Conservation (phyloP, 64 coral and sea anemone genomes). For the Stichodactyla mertensii region DNA sequence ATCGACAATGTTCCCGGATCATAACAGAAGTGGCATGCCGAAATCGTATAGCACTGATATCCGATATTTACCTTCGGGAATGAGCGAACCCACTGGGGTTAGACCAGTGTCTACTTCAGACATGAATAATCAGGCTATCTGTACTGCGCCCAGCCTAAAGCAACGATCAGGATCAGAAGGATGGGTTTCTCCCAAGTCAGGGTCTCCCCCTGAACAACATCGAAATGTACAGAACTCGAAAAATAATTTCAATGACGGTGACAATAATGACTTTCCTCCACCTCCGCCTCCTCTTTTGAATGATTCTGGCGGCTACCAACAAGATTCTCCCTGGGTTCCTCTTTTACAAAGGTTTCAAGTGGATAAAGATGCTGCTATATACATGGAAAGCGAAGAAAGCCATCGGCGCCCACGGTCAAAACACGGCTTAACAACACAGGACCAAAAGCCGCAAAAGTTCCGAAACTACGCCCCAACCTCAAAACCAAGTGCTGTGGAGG, state of each 20-base stretch:
- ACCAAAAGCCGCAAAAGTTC: conserved; percentile 38
- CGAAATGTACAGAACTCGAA: conserved; percentile 21
- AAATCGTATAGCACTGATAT: not conserved
- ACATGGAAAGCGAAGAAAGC: conserved; percentile 32
- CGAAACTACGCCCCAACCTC: conserved; percentile 23
- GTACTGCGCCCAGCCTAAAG: not conserved
- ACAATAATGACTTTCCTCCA: conserved; percentile 55
- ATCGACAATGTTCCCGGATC: not conserved
- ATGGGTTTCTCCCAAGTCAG: not conserved
- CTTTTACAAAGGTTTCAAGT: conserved; percentile 61
- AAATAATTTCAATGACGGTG: conserved; percentile 13
- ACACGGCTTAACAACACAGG: not conserved
- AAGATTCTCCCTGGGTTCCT: conserved; percentile 58
- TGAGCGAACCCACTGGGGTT: not conserved
- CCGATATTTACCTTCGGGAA: not conserved
- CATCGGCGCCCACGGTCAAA: conserved; percentile 27
- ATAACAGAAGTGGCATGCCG: not conserved
- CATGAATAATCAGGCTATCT: not conserved
- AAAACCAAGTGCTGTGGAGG: conserved; percentile 43
- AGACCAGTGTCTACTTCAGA: conserved; percentile 24
- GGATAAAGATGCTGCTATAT: conserved; percentile 19
- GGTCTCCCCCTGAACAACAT: not conserved
- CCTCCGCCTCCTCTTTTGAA: conserved; percentile 46
- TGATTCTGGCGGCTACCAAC: conserved; percentile 17
- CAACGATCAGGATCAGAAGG: not conserved